Evolutionary conservation across 2,888 invertebrate species (phyloP).

Genomic region (Diadromus collaris): DNA sequence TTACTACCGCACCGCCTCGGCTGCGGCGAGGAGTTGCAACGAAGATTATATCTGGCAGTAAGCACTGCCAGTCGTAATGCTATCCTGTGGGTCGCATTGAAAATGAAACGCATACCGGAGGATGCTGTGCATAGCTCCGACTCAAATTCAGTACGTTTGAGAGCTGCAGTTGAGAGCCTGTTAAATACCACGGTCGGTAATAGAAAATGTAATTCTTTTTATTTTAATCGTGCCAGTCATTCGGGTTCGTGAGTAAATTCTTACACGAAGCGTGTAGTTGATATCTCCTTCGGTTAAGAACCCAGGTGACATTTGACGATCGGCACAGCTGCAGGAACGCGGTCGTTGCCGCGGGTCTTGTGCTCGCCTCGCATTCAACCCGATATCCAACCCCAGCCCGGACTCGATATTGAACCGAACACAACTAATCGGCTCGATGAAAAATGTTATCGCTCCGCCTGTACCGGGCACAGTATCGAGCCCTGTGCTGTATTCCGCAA

Average conservation of each 20-base stretch:
- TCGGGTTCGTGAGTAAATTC: not conserved
- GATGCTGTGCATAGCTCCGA: not conserved
- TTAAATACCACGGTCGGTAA: no score
- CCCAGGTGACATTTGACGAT: not conserved
- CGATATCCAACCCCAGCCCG: no score
- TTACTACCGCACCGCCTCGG: no score
- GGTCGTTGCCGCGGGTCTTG: no score
- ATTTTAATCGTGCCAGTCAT: not conserved
- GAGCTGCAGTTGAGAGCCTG: not conserved
- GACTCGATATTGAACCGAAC: no score
- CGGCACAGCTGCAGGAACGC: no score
- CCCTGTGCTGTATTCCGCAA: no score
- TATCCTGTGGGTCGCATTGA: not conserved
- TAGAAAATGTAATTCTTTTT: not conserved
- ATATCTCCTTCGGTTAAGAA: not conserved
- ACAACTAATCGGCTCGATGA: no score
- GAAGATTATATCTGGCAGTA: constrained; percentile 12
- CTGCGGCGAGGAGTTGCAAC: not conserved
- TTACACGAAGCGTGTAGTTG: not conserved
- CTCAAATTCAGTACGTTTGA: not conserved
- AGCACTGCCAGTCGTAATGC: constrained; percentile 13
- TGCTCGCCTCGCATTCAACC: no score
- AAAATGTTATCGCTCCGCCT: no score
- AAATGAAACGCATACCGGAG: not conserved
- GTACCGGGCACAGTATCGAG: no score